A percentile compares a stretch with the other conserved stretches of the same genome.
Evolutionary conservation across 2,797 vertebrate genomes (phyloP).

Genomic region (Eidolon dupreanum): DNA sequence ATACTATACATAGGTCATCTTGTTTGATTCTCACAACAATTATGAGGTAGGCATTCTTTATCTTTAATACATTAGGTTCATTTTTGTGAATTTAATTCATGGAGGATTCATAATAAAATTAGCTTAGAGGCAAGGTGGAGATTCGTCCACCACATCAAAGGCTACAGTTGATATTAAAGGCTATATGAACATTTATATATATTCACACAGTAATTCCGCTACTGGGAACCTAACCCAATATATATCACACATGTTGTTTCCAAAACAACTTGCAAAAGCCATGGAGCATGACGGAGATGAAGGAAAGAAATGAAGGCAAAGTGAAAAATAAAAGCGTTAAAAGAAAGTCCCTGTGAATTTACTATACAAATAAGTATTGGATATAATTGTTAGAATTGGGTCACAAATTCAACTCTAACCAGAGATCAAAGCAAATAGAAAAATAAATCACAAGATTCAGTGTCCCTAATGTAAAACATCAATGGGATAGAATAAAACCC

Average conservation of each 20-base stretch:
- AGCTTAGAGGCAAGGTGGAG: neutral
- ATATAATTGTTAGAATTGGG: neutral
- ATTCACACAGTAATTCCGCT: neutral
- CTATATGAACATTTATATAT: neutral
- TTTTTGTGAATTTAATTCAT: slow-evolving; percentile 61
- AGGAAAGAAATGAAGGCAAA: neutral
- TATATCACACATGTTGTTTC: neutral
- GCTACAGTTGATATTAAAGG: neutral
- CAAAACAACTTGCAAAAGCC: neutral
- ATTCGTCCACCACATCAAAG: neutral
- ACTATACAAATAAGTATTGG: neutral
- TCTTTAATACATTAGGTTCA: neutral
- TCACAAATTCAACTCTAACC: neutral
- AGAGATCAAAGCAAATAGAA: neutral
- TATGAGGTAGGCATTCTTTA: neutral
- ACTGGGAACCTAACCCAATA: neutral
- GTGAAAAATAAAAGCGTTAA: neutral
- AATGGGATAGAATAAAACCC: neutral
- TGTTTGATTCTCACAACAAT: neutral
- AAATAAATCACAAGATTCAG: neutral
- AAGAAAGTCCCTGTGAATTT: neutral
- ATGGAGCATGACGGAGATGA: neutral
- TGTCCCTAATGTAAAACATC: neutral
- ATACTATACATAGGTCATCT: neutral
- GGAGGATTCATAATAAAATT: slow-evolving; percentile 41